Evolutionary conservation across 2,888 invertebrate genomes (phyloP).

Genomic region (Synanthedon tipuliformis): DNA sequence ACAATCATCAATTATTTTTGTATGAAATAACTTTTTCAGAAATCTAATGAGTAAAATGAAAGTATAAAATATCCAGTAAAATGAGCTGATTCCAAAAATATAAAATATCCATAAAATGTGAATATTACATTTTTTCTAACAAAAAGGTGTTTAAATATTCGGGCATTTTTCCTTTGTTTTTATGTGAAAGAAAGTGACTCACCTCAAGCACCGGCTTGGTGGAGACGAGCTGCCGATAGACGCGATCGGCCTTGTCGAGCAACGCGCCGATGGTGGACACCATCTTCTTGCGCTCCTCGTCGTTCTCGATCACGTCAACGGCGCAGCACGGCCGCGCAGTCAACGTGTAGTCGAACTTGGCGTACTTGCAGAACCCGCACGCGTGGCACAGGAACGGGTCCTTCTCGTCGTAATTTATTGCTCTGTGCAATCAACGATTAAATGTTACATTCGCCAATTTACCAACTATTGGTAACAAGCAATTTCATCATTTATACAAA

Average conservation of each 20-base stretch:
- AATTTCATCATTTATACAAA: no score
- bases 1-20: no score
- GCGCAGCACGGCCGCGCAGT: slow-evolving; percentile 94
- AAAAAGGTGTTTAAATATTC: not conserved
- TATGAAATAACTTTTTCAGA: no score
- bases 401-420: slow-evolving; percentile 98
- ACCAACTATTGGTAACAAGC: no score
- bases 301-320: slow-evolving; percentile 96
- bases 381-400: slow-evolving; percentile 99
- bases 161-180: no score
- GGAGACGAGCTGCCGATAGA: slow-evolving; percentile 89
- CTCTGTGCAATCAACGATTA: slow-evolving; percentile 58
- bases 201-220: slow-evolving; percentile 92
- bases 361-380: slow-evolving; percentile 99
- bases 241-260: slow-evolving; percentile 93
- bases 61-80: no score
- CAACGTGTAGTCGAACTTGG: slow-evolving; percentile 96
- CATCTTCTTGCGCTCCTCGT: slow-evolving; percentile 96
- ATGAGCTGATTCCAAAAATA: no score
- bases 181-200: slow-evolving; percentile 1
- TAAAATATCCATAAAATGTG: no score
- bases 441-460: no score
- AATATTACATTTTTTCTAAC: not conserved
- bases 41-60: not conserved
- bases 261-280: slow-evolving; percentile 90